These are phyloP conservation scores for Chionodraco myersi DNA, from an alignment of 2,113 vertebrate species.

Conservation along the genomic window DNA sequence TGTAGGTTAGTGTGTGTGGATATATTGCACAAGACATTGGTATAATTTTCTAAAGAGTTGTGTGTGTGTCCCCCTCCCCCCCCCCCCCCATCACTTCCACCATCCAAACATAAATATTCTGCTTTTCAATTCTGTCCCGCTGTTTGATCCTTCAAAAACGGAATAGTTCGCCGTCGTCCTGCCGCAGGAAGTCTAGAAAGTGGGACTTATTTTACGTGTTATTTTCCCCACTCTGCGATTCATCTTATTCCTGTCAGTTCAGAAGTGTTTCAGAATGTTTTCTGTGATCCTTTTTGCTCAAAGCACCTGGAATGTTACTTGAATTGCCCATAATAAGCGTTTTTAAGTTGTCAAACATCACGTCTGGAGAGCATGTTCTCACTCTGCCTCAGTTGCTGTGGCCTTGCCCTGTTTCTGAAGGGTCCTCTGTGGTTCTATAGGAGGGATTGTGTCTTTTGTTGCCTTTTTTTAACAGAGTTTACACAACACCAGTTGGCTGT, in stretches of 20 bases:
- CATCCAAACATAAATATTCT: neutral
- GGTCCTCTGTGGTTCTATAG: slow-evolving; percentile 35
- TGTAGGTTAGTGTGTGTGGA: slow-evolving; percentile 23
- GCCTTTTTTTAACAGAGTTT: slow-evolving; percentile 61
- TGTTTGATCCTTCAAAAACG: neutral
- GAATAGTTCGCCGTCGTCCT: neutral
- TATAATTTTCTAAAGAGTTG: slow-evolving; percentile 11
- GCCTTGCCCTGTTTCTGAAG: slow-evolving; percentile 37
- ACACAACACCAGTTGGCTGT: slow-evolving; percentile 65
- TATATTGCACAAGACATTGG: slow-evolving; percentile 28
- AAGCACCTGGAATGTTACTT: slow-evolving; percentile 47
- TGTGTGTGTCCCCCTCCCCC: neutral
- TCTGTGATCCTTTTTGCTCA: slow-evolving; percentile 28
- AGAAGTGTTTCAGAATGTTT: slow-evolving; percentile 18
- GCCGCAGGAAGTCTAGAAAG: neutral
- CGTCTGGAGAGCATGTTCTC: slow-evolving; percentile 18
- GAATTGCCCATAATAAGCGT: slow-evolving; percentile 45
- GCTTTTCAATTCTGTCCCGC: neutral
- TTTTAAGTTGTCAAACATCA: slow-evolving; percentile 24
- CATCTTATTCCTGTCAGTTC: slow-evolving; percentile 15
- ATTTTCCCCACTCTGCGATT: neutral
- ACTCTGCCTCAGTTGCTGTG: slow-evolving; percentile 39
- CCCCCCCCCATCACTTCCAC: no score
- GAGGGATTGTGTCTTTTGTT: slow-evolving; percentile 50
- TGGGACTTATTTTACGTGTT: neutral